Evolutionary conservation across 1,140 invertebrate species (phyloP), one percentile per base, ranked within the genome.

Genomic region (Forficula auricularia): DNA sequence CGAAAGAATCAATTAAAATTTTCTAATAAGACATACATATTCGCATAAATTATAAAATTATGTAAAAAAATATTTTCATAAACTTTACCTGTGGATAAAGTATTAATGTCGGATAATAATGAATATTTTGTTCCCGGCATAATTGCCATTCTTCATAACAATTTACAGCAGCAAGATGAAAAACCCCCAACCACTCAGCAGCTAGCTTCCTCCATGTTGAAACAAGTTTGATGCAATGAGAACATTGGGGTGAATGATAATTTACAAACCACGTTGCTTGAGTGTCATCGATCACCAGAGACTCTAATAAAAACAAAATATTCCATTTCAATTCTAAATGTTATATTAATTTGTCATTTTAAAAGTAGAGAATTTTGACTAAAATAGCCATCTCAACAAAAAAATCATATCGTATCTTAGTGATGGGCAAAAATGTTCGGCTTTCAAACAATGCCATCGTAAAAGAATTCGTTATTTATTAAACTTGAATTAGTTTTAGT

Each of bases 181-280:
- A 66, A 3, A 78, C 72, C 32, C 77, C 77, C 48, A 80, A 70
- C 27, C 84, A 56, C 50, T 77, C 65, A 56, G 73, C 70, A 12
- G 83, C 83, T 33, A 90, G 57, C 55, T 73, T 71, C 36, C 83
- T 68, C 85, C 84, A 89, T 59, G 76, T 61, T n/a, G 71, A 66
- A 4, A 78, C 81, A 42, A 89, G 61, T 35, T 72, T 66, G 58
- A 87, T 84, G 58, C 85, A 91, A 47, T 86, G 82, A 10, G 74
- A 75, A 57, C 85, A 89, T 60, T 77, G 77, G 7, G 83, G 79
- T 8, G 82, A 86, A 58, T 84, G 89, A 57, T 79, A 89, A 60
- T 89, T 87, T 38, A 89, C 70, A 52, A 89, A 79, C 79, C 84
- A 84, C 14, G 79, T 27, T 6, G 22, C 22, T 51, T 4, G 10